Evolutionary conservation across 2,888 invertebrate genomes (phyloP).

Genomic region (Eupithecia subumbrata): DNA sequence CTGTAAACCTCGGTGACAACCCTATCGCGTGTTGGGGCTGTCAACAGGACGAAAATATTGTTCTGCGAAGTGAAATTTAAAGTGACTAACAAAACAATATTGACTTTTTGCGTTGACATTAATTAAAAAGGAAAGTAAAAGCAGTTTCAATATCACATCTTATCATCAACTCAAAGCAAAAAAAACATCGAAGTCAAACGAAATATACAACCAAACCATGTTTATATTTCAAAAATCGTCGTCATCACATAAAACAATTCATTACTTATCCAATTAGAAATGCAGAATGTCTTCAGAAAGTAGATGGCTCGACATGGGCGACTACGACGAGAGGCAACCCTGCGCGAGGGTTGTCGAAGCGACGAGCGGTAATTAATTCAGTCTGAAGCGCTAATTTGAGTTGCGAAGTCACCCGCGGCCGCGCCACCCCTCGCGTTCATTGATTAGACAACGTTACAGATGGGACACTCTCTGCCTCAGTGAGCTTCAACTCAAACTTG

Average conservation of each 20-base stretch:
- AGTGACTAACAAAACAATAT: background rate
- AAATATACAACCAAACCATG: background rate
- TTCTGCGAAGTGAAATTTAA: background rate
- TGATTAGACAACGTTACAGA: conserved; percentile 50
- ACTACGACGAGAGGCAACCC: conserved; percentile 28
- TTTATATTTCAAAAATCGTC: background rate
- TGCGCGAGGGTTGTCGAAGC: conserved; percentile 63
- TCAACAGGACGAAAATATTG: background rate
- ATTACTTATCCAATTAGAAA: background rate
- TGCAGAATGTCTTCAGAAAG: background rate
- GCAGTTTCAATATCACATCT: background rate
- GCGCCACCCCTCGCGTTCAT: conserved; percentile 38
- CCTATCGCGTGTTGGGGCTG: conserved; percentile 12
- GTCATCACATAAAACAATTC: background rate
- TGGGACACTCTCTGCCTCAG: conserved; percentile 24
- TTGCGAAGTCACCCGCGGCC: conserved; percentile 57
- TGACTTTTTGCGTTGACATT: background rate
- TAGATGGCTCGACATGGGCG: background rate
- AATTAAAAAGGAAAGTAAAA: background rate
- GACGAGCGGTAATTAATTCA: conserved; percentile 72
- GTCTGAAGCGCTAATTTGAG: conserved; percentile 77
- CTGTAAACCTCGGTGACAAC: conserved; percentile 14
- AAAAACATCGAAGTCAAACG: background rate
- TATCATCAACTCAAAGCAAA: background rate
- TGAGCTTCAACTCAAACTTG: background rate